phyloP scores from a whole-genome alignment of 2,888 invertebrate genomes.

The Nephrotoma guestfalica region DNA sequence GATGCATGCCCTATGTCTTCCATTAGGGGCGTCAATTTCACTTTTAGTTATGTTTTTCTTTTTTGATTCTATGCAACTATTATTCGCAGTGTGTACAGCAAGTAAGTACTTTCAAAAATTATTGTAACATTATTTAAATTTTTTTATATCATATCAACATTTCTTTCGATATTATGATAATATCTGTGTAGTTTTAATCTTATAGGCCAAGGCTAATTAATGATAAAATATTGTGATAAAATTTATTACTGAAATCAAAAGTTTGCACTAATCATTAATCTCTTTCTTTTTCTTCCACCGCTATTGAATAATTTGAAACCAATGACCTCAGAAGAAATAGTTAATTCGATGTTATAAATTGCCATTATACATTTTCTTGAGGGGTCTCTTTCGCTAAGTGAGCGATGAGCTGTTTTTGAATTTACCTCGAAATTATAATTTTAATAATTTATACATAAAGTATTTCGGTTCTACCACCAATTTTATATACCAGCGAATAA shows the following conservation, averaged over 20 bases:
- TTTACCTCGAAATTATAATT: background rate
- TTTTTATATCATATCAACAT: background rate
- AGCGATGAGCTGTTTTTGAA: background rate
- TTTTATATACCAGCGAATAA: background rate
- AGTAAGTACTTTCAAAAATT: slow-evolving; percentile 46
- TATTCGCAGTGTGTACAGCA: slow-evolving; percentile 91
- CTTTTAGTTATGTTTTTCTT: slow-evolving; percentile 97
- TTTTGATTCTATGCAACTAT: slow-evolving; percentile 96
- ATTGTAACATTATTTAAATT: background rate
- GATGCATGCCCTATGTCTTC: slow-evolving; percentile 93
- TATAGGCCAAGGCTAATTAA: background rate
- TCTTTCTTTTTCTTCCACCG: background rate
- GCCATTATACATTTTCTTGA: background rate
- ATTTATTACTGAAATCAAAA: background rate
- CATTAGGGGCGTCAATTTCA: slow-evolving; percentile 89
- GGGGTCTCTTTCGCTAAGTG: background rate
- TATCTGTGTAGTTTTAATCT: background rate
- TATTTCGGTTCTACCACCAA: background rate
- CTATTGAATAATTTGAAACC: background rate
- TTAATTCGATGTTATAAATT: background rate
- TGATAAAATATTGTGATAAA: background rate
- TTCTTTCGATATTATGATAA: background rate
- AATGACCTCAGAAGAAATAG: background rate
- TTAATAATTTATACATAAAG: background rate
- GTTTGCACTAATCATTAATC: background rate